Evolutionary conservation across 1,140 invertebrate species (phyloP), one percentile per base, ranked within the genome.

Genomic region (Drosophila ficusphila): DNA sequence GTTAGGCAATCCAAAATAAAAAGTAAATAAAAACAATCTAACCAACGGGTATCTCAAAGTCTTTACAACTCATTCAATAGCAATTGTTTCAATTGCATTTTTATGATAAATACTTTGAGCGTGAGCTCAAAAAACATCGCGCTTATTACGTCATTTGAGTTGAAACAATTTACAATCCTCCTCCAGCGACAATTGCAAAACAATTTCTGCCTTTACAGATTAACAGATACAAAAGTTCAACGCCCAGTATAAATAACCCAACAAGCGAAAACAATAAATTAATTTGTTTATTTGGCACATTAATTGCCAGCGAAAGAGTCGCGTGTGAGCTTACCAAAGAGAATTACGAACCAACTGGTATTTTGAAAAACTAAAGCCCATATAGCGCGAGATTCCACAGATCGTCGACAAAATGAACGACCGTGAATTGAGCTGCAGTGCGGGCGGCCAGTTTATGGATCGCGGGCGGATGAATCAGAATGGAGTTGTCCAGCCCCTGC

Each of bases 401-500:
- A 78, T 75, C 49, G 58, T 56, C 31, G 34, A 69, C 57, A 85
- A 70, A 61, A 91, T 91, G 90, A 89, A 90, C 74, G 86, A 91
- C 76, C 89, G 89, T 72, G 85, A 90, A 76, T 71, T 79, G 51
- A 68, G 83, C 71, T 89, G 77, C 70, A 89, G 82, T 76, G 58
- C 89, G 33, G 79, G 70, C 53, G 90, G 90, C 19, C 90, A 91
- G 72, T 90, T 90, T 86, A 91, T 90, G 89, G 90, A 91, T 77
- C 86, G 90, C 48, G 89, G 88, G 42, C 82, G 89, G 7, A 91
- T 90, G 81, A 91, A 91, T 42, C 95, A 96, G 91, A 96, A 96
- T 92, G 95, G 95, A 52, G 95, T 97, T 64, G 95, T 97, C 39
- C 96, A 97, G 91, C 95, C 95, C 41, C 92, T 96, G 41, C 92